Evolutionary conservation across 1,140 invertebrate species (phyloP).

Genomic region (Diploscapter pachys): DNA sequence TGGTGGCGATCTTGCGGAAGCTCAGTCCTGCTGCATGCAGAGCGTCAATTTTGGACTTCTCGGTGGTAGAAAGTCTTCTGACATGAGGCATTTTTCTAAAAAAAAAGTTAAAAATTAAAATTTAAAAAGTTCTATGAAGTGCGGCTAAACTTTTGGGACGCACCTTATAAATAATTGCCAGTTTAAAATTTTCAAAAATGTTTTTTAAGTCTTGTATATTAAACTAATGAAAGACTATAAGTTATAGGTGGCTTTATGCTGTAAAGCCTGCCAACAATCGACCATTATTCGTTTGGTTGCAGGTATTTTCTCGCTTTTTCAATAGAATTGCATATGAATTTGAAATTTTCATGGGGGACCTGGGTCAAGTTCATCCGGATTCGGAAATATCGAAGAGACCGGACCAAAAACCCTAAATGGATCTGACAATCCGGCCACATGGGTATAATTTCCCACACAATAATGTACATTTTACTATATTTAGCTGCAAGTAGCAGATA

Average conservation of each 20-base stretch:
- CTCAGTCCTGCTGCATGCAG: too few relatives aligned
- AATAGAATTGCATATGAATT: not conserved
- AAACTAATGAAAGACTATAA: too few relatives aligned
- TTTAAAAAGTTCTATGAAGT: too few relatives aligned
- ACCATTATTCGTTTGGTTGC: conserved; percentile 75
- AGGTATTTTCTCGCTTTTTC: conserved; percentile 51
- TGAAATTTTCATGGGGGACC: conserved; percentile 49
- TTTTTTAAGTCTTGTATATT: too few relatives aligned
- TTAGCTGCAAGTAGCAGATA: conserved; percentile 66
- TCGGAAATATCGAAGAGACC: conserved; percentile 75
- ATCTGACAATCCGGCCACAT: conserved; percentile 36
- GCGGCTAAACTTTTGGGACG: too few relatives aligned
- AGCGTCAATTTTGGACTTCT: too few relatives aligned
- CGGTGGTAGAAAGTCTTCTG: too few relatives aligned
- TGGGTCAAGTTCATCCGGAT: conserved; percentile 74
- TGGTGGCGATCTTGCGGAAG: too few relatives aligned
- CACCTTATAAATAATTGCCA: too few relatives aligned
- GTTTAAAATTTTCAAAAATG: too few relatives aligned
- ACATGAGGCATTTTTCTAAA: too few relatives aligned
- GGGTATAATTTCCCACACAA: conserved; percentile 30
- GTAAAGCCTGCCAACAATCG: conserved; percentile 64
- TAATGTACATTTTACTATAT: conserved; percentile 16
- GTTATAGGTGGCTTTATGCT: conserved; percentile 78
- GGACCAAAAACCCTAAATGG: conserved; percentile 65
- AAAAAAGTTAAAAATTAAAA: too few relatives aligned